A percentile compares a stretch with the other conserved stretches of the same genome.
These are phyloP conservation scores for Sipunculus nudus DNA, from an alignment of 2,888 invertebrate species.

Conservation along the genomic window DNA sequence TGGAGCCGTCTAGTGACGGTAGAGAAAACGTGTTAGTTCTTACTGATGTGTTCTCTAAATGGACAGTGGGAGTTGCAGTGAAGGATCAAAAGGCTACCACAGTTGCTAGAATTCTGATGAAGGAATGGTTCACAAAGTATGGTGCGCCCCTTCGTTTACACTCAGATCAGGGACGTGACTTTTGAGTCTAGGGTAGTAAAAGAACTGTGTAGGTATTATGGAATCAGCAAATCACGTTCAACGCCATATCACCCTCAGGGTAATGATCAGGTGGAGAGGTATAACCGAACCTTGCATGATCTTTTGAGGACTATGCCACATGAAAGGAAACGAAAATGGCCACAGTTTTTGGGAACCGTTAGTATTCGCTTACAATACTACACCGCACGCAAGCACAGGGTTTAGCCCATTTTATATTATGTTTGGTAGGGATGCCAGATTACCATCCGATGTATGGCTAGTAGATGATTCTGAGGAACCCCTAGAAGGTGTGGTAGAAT, in stretches of 20 bases:
- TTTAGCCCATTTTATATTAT: constrained; percentile 6
- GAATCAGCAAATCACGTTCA: constrained; percentile 1
- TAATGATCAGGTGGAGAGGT: constrained; percentile 38
- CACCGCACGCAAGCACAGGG: constrained; percentile 1
- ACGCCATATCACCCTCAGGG: constrained; percentile 23
- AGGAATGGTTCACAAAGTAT: constrained; percentile 28
- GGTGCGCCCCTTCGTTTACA: constrained; percentile 23
- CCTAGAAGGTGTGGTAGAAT: too few species aligned
- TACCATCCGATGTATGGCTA: constrained; percentile 2
- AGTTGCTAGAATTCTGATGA: constrained; percentile 28
- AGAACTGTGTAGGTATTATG: constrained; percentile 2
- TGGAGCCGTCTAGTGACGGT: constrained; percentile 24
- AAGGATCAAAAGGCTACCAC: constrained; percentile 26
- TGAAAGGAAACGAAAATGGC: constrained; percentile 33
- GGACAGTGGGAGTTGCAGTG: constrained; percentile 25
- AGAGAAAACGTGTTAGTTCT: constrained; percentile 29
- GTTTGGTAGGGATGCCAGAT: constrained; percentile 5
- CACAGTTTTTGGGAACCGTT: constrained; percentile 30
- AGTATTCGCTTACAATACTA: constrained; percentile 23
- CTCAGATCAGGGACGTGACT: constrained; percentile 8
- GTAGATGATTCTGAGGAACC: too few species aligned
- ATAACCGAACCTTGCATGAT: constrained; percentile 38
- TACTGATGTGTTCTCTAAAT: constrained; percentile 33
- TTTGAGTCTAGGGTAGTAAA: constrained; percentile 5
- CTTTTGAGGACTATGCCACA: constrained; percentile 28